Conservation (phyloP, 1,140 invertebrate genomes). For the Drosophila willistoni region DNA sequence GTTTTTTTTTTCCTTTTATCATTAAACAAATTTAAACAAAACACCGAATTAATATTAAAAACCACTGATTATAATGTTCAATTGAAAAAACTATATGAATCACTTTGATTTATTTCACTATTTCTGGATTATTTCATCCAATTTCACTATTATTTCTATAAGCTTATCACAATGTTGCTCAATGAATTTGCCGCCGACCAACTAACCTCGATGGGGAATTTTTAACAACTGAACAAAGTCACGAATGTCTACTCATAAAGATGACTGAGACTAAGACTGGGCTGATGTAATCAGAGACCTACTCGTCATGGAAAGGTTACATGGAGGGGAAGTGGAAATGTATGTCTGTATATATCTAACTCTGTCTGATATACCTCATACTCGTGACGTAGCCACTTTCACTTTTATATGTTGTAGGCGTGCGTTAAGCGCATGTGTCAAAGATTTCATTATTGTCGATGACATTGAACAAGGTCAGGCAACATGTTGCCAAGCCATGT, state of each 20-base stretch:
- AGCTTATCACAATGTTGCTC: slow-evolving; percentile 1
- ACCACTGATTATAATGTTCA: neutral
- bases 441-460: slow-evolving; percentile 29
- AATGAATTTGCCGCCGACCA: slow-evolving; percentile 5
- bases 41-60: neutral
- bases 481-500: slow-evolving; percentile 53
- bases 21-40: neutral
- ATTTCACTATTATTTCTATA: slow-evolving; percentile 17
- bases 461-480: slow-evolving; percentile 79
- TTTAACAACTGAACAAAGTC: slow-evolving; percentile 56
- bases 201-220: slow-evolving; percentile 68
- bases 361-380: neutral
- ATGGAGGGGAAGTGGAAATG: slow-evolving; percentile 14
- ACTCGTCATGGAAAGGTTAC: slow-evolving; percentile 28
- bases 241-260: slow-evolving; percentile 14
- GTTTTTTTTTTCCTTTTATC: neutral
- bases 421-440: slow-evolving; percentile 52
- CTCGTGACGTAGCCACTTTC: slow-evolving; percentile 69
- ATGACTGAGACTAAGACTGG: slow-evolving; percentile 1
- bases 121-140: neutral
- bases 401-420: slow-evolving; percentile 58
- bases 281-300: slow-evolving; percentile 67
- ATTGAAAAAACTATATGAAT: neutral
- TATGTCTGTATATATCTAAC: neutral
- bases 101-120: neutral